phyloP scores from a whole-genome alignment of 2,888 invertebrate genomes.

The Opisthograptis luteolata region DNA sequence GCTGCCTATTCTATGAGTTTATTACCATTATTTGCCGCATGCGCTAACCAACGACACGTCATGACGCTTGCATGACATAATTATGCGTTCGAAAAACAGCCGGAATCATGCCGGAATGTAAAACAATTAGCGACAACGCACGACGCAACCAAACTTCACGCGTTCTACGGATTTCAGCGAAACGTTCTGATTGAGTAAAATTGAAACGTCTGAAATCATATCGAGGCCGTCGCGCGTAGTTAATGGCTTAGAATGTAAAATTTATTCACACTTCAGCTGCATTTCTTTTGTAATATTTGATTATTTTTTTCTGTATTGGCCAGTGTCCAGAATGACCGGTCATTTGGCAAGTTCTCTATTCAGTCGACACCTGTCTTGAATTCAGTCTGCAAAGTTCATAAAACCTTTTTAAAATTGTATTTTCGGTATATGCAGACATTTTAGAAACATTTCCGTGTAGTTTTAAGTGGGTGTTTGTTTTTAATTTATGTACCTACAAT shows the following conservation, averaged over 20 bases:
- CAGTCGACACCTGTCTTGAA: slow-evolving; percentile 68
- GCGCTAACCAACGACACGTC: slow-evolving; percentile 52
- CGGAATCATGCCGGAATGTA: slow-evolving; percentile 60
- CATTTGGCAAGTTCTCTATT: slow-evolving; percentile 71
- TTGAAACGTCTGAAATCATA: slow-evolving; percentile 25
- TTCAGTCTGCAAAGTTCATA: slow-evolving; percentile 56
- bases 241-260: slow-evolving; percentile 31
- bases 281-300: slow-evolving; percentile 42
- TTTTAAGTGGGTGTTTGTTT: slow-evolving; percentile 24
- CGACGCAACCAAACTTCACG: slow-evolving; percentile 21
- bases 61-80: slow-evolving; percentile 74
- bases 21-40: slow-evolving; percentile 75
- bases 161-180: slow-evolving; percentile 20
- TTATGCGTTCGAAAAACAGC: slow-evolving; percentile 43
- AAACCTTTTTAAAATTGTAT: slow-evolving; percentile 24
- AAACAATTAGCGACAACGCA: slow-evolving; percentile 53
- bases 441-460: slow-evolving; percentile 32
- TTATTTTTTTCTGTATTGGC: slow-evolving; percentile 60
- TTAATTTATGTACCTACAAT: neutral
- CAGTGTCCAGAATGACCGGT: slow-evolving; percentile 64
- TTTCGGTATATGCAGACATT: slow-evolving; percentile 10
- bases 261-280: slow-evolving; percentile 42
- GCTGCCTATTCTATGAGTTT: slow-evolving; percentile 79
- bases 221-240: slow-evolving; percentile 29
- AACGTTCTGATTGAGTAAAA: slow-evolving; percentile 28